Evolutionary conservation across 2,888 invertebrate species (phyloP), one percentile per base, ranked within the genome.

Genomic region (Drosophila setosimentum): DNA sequence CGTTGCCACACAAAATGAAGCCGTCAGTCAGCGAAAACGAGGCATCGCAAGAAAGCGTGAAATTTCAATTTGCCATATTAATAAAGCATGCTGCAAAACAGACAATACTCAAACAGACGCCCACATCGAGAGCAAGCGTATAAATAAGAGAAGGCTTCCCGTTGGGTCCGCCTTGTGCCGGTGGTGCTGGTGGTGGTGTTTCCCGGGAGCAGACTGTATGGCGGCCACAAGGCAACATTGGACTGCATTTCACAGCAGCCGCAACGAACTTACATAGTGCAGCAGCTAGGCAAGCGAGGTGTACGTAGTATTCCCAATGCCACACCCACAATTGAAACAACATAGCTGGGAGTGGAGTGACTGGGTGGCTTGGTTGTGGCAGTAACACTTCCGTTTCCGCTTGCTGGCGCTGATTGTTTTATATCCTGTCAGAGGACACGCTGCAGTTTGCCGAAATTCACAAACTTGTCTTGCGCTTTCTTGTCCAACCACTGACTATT

Each of bases 401-500:
- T 91, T 84, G 91, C 91, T 91, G 91, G 92, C 91, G 86, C 91
- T 91, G 91, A 91, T 91, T 91, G 91, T 91, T 91, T 91, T 91
- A 91, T 91, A 91, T 91, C 91, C 91, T 91, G 91, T 87, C 91
- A 90, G 87, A 84, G 88, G 80, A 89, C 87, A 81, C 82, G 84
- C 83, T 76, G 73, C 78, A 76, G 71, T 84, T 82, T 84, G 79
- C 82, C 76, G 68, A 90, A 88, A 91, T 86, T 81, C 87, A 73
- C 82, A 86, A 84, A 89, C 88, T 91, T 88, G 91, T 88, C 90
- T 80, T 88, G 82, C 83, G 82, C 86, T 89, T 91, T 88, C 86
- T 91, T 77, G 69, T 63, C 63, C 65, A 29, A 68, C 71, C 37
- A n/a, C 57, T 71, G 79, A 74, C 86, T 80, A 74, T 77, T 80